These are phyloP conservation scores for Aptenodytes patagonicus DNA, from an alignment of 2,113 vertebrate genomes.

Conservation along the genomic window DNA sequence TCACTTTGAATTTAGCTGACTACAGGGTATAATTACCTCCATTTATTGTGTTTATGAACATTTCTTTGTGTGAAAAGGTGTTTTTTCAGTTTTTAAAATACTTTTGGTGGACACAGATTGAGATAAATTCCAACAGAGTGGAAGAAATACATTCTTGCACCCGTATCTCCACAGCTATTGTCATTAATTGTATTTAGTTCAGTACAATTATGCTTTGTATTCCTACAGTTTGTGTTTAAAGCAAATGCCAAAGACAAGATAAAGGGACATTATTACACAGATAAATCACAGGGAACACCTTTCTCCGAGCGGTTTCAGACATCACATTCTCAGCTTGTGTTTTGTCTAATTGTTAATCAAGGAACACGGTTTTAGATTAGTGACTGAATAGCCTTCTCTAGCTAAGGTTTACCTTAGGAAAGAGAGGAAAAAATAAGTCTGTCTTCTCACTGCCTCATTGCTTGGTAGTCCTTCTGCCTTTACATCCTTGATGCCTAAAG, in stretches of 20 bases:
- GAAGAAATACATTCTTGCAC: not conserved
- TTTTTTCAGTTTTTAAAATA: slow-evolving; percentile 38
- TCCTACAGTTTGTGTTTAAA: not conserved
- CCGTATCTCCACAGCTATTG: not conserved
- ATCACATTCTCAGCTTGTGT: not conserved
- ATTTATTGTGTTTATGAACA: slow-evolving; percentile 42
- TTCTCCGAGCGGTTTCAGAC: not conserved
- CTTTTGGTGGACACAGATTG: slow-evolving; percentile 15
- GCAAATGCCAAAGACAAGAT: not conserved
- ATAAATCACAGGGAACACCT: not conserved
- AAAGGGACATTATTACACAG: not conserved
- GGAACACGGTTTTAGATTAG: not conserved
- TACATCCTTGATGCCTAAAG: slow-evolving; percentile 5
- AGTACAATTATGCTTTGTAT: not conserved
- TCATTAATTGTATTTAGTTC: not conserved
- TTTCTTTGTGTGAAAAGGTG: not conserved
- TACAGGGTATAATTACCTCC: slow-evolving; percentile 40
- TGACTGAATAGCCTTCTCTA: not conserved
- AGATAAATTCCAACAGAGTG: slow-evolving; percentile 7
- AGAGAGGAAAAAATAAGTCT: not conserved
- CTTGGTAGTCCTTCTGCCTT: slow-evolving; percentile 10
- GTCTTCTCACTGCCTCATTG: slow-evolving; percentile 34
- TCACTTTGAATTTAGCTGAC: slow-evolving; percentile 52
- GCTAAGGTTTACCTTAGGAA: slow-evolving; percentile 15
- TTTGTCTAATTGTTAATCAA: not conserved